Evolutionary conservation across 2,113 vertebrate species (phyloP).

Genomic region (Periophthalmus modestus): DNA sequence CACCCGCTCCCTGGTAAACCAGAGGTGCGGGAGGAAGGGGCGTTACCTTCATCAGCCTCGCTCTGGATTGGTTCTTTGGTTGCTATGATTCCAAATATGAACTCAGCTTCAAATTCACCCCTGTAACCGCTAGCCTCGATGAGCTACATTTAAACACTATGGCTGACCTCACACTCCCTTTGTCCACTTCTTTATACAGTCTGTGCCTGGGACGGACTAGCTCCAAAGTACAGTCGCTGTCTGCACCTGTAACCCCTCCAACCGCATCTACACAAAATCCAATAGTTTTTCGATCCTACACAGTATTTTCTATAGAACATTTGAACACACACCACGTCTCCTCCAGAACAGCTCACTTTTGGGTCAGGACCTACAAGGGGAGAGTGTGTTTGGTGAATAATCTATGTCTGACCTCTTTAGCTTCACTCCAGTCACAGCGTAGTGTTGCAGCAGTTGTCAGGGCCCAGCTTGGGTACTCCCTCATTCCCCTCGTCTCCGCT

Average conservation of each 20-base stretch:
- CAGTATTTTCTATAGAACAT: neutral
- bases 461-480: neutral
- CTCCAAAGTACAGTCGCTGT: neutral
- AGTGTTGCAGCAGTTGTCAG: constrained; percentile 10
- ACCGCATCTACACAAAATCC: neutral
- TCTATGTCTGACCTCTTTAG: constrained; percentile 2
- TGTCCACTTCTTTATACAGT: too few species aligned
- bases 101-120: too few species aligned
- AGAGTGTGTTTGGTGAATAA: neutral
- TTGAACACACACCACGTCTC: neutral
- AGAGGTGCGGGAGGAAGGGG: too few species aligned
- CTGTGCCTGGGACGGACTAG: neutral
- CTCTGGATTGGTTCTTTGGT: too few species aligned
- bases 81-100: too few species aligned
- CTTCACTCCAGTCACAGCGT: neutral
- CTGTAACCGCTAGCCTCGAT: too few species aligned
- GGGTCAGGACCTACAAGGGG: neutral
- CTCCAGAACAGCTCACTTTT: neutral
- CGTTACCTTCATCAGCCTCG: too few species aligned
- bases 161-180: too few species aligned
- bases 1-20: too few species aligned
- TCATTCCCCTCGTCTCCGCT: constrained; percentile 13
- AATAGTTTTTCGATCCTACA: neutral
- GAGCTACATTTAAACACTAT: too few species aligned
- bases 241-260: neutral